Conservation (phyloP, 2,797 vertebrate species). For the Alouatta caraya region DNA sequence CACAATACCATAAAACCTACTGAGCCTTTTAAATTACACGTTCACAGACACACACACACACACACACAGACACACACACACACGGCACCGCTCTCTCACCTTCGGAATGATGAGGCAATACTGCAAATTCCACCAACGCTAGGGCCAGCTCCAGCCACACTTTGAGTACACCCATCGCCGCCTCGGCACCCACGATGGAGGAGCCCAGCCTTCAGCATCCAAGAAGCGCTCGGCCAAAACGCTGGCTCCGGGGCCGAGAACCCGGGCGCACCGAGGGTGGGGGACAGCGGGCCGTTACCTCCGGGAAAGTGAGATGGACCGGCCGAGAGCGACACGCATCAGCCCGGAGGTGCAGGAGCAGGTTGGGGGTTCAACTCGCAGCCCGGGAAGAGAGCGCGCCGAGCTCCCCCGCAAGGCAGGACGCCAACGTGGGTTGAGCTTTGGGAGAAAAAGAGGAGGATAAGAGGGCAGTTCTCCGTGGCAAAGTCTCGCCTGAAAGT, state of each 20-base stretch:
- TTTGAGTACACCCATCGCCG: constrained; percentile 69
- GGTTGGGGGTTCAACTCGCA: not conserved
- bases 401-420: not conserved
- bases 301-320: not conserved
- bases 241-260: not conserved
- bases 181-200: not conserved
- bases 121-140: constrained; percentile 44
- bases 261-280: not conserved
- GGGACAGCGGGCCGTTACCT: not conserved
- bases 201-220: constrained; percentile 50
- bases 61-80: not conserved
- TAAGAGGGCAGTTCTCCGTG: not conserved
- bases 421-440: not conserved
- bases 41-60: not conserved
- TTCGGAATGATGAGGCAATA: constrained; percentile 60
- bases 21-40: not conserved
- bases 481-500: constrained; percentile 47
- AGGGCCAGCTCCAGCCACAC: constrained; percentile 64
- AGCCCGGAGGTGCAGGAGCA: not conserved
- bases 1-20: not conserved
- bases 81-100: constrained; percentile 67
- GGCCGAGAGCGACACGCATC: not conserved
- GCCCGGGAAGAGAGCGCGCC: not conserved
- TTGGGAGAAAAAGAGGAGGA: not conserved
- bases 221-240: not conserved